Evolutionary conservation across 2,888 invertebrate genomes (phyloP), one percentile per base, ranked within the genome.

Genomic region (Vannuccia rotundouncinata): DNA sequence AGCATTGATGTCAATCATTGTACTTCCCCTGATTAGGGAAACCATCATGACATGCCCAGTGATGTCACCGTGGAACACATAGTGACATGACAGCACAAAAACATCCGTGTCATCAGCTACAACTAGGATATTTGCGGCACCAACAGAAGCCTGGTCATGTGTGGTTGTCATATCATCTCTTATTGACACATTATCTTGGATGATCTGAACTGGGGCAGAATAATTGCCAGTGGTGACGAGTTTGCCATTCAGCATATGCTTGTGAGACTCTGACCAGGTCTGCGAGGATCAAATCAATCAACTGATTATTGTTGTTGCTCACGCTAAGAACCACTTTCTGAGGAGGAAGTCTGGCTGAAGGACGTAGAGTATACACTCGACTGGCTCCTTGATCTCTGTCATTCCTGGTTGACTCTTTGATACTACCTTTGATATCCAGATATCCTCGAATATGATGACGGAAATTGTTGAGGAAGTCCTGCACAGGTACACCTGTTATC

Each of bases 271-370:
- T n/a, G n/a, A 45, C 45, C 27, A 81, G 28, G 1, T 78, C 60
- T 45, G 59, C 22, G 77, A 82, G 82, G 28, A 82, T 83, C 13
- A 82, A 25, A 31, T 80, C 82, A 45, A 82, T 83, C 66, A 83
- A 75, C 77, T 81, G 82, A 0, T 45, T 60, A 73, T 81, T 82
- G 45, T 82, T 83, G 45, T 78, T 77, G 0, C 80, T 81, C n/a
- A 82, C 80, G 29, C 79, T 81, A n/a, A n/a, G n/a, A 13, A 45
- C 45, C 45, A 45, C 45, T 45, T 45, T 45, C 45, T 45, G 45
- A 45, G 45, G 45, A 28, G 82, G 82, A 29, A 82, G 73, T 22
- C 66, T 66, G 66, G 66, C 66, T 66, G 66, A 17, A 66, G 66
- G 66, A 66, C 66, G 66, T 66, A 66, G 66, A 66, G 66, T 66